A percentile compares a stretch with the other conserved stretches of the same genome.
Evolutionary conservation across 2,113 vertebrate species (phyloP).

Genomic region (Alces alces): DNA sequence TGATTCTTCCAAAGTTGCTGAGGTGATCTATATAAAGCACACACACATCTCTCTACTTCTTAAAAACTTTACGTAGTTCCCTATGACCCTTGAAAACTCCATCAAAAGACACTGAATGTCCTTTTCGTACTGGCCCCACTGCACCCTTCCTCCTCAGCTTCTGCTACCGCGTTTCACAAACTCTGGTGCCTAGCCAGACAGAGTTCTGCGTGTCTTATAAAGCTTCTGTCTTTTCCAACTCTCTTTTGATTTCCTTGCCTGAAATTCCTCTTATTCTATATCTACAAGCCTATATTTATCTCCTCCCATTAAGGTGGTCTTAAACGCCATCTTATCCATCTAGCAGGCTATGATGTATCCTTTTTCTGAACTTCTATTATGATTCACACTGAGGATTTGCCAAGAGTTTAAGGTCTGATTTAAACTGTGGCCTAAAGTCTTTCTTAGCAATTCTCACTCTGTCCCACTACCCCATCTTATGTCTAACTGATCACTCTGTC

Average conservation of each 20-base stretch:
- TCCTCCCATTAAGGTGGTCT: neutral
- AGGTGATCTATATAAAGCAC: neutral
- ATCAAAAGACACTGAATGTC: neutral
- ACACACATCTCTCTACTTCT: neutral
- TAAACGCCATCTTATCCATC: neutral
- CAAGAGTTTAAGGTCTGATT: neutral
- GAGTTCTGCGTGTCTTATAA: neutral
- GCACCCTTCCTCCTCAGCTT: neutral
- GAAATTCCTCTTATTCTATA: neutral
- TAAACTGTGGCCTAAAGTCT: neutral
- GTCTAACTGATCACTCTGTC: neutral
- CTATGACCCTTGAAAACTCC: neutral
- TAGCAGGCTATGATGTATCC: neutral
- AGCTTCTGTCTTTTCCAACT: neutral
- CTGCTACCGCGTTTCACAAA: neutral
- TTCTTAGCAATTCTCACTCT: neutral
- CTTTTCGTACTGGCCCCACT: neutral
- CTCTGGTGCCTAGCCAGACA: neutral
- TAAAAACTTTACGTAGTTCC: neutral
- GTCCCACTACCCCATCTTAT: neutral
- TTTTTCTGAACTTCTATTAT: neutral
- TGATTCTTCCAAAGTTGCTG: neutral
- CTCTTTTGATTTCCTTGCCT: neutral
- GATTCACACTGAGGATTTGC: neutral
- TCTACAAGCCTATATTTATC: neutral